Conservation (phyloP, 2,888 invertebrate species). For the Caenorhabditis sp. region DNA sequence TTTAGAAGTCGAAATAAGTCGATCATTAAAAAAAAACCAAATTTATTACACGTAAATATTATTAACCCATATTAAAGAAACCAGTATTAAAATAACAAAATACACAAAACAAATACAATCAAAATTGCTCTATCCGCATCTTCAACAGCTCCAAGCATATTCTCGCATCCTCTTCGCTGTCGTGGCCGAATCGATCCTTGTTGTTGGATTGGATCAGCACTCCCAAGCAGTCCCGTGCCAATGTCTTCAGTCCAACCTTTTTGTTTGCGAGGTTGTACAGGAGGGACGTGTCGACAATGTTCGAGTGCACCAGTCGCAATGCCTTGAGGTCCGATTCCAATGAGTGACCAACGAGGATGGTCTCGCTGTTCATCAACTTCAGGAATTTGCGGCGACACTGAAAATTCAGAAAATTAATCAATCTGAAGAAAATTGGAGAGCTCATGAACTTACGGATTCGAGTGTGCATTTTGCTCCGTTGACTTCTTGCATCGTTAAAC, state of each 20-base stretch:
- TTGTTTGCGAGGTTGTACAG: slow-evolving; percentile 84
- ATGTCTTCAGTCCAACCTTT: slow-evolving; percentile 86
- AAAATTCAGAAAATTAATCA: slow-evolving; percentile 16
- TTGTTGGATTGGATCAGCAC: slow-evolving; percentile 90
- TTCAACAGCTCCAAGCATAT: slow-evolving; percentile 85
- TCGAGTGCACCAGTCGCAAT: slow-evolving; percentile 79
- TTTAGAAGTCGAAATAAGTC: no score
- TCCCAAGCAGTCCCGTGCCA: slow-evolving; percentile 85
- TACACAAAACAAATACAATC: no score
- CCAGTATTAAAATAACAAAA: no score
- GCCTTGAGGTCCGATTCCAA: slow-evolving; percentile 95
- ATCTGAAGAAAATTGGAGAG: no score
- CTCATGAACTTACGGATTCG: no score
- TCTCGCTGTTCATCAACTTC: slow-evolving; percentile 86
- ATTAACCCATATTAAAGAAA: no score
- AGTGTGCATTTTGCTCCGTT: no score
- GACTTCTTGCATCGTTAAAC: no score
- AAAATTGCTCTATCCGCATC: background rate
- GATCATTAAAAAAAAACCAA: no score
- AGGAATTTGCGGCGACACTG: slow-evolving; percentile 83
- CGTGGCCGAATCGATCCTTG: slow-evolving; percentile 79
- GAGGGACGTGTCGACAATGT: slow-evolving; percentile 90
- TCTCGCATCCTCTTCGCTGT: slow-evolving; percentile 94
- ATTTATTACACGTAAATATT: no score
- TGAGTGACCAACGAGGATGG: slow-evolving; percentile 96